phyloP scores from a whole-genome alignment of 2,113 vertebrate species.

The Dromiciops gliroides region DNA sequence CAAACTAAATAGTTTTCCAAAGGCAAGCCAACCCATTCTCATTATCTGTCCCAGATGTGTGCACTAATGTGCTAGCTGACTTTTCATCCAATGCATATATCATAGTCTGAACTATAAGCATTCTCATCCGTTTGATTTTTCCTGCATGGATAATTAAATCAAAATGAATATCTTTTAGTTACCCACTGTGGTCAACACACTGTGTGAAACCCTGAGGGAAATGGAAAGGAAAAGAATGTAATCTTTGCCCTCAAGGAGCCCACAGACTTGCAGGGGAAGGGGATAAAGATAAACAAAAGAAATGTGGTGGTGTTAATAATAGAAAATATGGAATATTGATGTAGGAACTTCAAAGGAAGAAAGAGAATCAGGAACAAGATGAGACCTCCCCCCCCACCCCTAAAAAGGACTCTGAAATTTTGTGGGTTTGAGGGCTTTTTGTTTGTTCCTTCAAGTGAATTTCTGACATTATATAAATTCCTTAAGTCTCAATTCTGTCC shows the following conservation, averaged over 20 bases:
- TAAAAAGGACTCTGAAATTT: not conserved
- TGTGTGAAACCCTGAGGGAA: not conserved
- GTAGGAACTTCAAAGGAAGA: not conserved
- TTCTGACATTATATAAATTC: not conserved
- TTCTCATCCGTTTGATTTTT: not conserved
- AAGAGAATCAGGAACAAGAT: not conserved
- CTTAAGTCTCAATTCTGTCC: not conserved
- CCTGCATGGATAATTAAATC: not conserved
- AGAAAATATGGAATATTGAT: not conserved
- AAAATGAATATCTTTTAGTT: no score
- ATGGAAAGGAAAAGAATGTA: not conserved
- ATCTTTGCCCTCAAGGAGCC: no score
- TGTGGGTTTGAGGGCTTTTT: not conserved
- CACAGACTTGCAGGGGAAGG: not conserved
- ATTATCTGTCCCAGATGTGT: not conserved
- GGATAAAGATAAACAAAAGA: not conserved
- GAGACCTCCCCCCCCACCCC: not conserved
- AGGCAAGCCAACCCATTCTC: not conserved
- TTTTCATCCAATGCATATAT: no score
- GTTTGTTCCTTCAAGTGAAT: not conserved
- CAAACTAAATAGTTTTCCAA: not conserved
- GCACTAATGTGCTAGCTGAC: not conserved
- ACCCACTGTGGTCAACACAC: not conserved
- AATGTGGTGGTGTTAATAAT: not conserved
- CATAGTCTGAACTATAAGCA: not conserved